Conservation (phyloP, 2,113 vertebrate species). For the Anguilla rostrata region DNA sequence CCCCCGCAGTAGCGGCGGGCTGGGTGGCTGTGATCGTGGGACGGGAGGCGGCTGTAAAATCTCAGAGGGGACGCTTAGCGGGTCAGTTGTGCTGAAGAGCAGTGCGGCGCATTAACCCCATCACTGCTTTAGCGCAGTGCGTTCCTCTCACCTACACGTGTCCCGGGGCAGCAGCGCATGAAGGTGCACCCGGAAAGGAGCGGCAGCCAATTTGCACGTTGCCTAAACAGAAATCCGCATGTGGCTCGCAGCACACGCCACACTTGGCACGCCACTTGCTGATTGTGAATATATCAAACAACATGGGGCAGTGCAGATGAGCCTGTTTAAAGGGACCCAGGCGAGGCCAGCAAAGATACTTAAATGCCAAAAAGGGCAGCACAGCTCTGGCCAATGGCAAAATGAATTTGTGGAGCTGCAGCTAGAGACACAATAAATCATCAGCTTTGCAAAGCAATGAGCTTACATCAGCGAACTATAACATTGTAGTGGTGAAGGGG, state of each 20-base stretch:
- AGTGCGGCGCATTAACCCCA: neutral
- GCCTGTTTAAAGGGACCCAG: neutral
- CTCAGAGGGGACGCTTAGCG: constrained; percentile 8
- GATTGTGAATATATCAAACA: neutral
- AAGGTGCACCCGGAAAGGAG: neutral
- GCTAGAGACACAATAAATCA: neutral
- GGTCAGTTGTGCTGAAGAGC: neutral
- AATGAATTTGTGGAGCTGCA: neutral
- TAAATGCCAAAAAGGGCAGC: neutral
- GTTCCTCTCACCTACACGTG: neutral
- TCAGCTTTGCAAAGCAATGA: neutral
- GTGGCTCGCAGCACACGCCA: neutral
- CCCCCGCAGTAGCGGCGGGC: neutral
- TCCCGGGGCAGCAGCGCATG: neutral
- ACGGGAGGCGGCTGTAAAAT: neutral
- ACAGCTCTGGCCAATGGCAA: neutral
- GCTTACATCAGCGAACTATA: neutral
- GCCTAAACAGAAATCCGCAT: neutral
- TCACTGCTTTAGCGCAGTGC: neutral
- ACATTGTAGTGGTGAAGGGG: neutral
- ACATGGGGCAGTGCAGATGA: neutral
- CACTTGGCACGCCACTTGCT: neutral
- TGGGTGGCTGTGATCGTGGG: constrained; percentile 24
- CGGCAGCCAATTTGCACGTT: constrained; percentile 7
- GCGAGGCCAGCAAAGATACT: neutral